Conservation (phyloP, 2,888 invertebrate species). For the Adineta ricciae region DNA sequence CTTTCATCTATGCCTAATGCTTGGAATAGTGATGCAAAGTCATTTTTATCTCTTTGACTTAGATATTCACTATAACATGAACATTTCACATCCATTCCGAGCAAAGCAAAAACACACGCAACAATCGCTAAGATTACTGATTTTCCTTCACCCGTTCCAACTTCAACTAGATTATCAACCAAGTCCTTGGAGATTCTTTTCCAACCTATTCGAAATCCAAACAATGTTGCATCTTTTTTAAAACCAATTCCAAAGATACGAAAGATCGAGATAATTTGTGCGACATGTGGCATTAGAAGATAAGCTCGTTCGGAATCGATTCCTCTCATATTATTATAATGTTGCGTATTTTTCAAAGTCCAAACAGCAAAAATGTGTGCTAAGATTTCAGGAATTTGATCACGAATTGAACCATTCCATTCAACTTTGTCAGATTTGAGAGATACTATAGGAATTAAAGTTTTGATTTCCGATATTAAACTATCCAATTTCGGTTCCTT, state of each 20-base stretch:
- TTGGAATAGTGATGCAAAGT: conserved; percentile 1
- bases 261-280: conserved; percentile 15
- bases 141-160: conserved; percentile 27
- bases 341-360: conserved; percentile 18
- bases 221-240: not conserved
- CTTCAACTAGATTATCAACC: not conserved
- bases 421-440: not conserved
- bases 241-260: not conserved
- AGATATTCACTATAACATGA: conserved; percentile 25
- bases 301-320: not conserved
- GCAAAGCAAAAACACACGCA: not conserved
- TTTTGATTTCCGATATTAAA: not conserved
- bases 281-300: conserved; percentile 18
- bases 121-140: not conserved
- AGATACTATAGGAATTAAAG: not conserved
- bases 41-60: conserved; percentile 4
- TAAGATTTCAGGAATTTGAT: not conserved
- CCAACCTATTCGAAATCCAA: not conserved
- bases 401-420: not conserved
- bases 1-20: not conserved
- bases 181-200: not conserved
- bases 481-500: not conserved
- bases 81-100: conserved; percentile 13
- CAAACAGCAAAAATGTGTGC: conserved; percentile 25
- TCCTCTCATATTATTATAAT: not conserved